Conservation (phyloP, 2,888 invertebrate species). For the Amblyjoppa fuscipennis region DNA sequence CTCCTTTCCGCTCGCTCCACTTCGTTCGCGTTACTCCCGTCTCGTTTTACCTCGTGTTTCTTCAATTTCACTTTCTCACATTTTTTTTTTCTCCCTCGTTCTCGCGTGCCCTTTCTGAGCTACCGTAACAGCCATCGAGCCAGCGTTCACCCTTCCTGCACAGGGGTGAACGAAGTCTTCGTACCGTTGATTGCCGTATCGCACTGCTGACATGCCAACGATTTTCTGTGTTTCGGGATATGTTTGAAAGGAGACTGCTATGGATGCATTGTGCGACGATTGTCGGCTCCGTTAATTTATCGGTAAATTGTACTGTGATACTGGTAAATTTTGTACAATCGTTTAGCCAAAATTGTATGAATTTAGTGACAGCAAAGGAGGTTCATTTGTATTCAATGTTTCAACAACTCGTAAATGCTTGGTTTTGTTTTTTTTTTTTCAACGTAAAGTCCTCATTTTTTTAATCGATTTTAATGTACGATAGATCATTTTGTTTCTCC, state of each 20-base stretch:
- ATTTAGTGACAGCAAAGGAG: too few relatives aligned
- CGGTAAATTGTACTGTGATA: too few relatives aligned
- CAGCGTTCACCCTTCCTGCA: constrained; percentile 14
- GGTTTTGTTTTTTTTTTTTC: too few relatives aligned
- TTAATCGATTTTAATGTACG: too few relatives aligned
- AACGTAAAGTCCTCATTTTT: too few relatives aligned
- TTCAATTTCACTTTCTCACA: constrained; percentile 5
- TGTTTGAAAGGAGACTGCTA: background rate
- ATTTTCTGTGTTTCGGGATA: constrained; percentile 9
- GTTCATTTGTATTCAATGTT: too few relatives aligned
- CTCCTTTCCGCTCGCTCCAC: constrained; percentile 65
- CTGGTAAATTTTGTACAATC: too few relatives aligned
- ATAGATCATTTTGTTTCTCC: too few relatives aligned
- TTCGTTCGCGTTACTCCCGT: constrained; percentile 54
- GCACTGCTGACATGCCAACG: background rate
- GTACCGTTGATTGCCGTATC: background rate
- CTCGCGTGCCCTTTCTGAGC: constrained; percentile 5
- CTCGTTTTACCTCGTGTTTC: constrained; percentile 21
- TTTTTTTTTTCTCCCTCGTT: constrained; percentile 70
- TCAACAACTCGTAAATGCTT: too few relatives aligned
- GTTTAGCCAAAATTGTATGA: too few relatives aligned
- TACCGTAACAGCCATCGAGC: constrained; percentile 1
- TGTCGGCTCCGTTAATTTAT: too few relatives aligned
- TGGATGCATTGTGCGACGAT: too few relatives aligned
- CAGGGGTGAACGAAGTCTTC: background rate